Evolutionary conservation across 2,888 invertebrate species (phyloP).

Genomic region (Agriopis leucophaearia): DNA sequence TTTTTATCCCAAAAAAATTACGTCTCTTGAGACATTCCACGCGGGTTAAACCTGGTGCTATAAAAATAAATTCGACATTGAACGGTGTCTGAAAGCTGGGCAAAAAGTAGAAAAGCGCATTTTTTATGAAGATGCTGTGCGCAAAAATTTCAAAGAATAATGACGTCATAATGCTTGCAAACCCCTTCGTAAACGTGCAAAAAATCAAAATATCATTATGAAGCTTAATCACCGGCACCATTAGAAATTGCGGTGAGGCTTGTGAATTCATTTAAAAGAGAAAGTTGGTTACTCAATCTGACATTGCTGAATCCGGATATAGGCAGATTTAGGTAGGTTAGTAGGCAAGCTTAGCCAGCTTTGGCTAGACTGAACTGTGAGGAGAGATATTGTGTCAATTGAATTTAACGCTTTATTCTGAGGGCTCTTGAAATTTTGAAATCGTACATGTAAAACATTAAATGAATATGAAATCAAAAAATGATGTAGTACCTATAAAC

Average conservation of each 20-base stretch:
- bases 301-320: conserved; percentile 33
- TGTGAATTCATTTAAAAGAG: conserved; percentile 34
- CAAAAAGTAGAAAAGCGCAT: too few species aligned
- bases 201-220: conserved; percentile 30
- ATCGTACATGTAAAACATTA: too few species aligned
- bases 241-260: conserved; percentile 30
- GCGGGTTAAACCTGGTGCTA: too few species aligned
- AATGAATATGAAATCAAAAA: too few species aligned
- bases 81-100: too few species aligned
- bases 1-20: too few species aligned
- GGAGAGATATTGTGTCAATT: neutral
- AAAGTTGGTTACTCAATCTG: conserved; percentile 38
- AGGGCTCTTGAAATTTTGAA: too few species aligned
- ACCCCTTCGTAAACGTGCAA: conserved; percentile 4
- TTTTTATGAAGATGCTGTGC: too few species aligned
- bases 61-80: too few species aligned
- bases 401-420: neutral
- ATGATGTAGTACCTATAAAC: too few species aligned
- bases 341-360: conserved; percentile 19
- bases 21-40: too few species aligned
- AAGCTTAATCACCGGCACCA: conserved; percentile 25
- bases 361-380: neutral
- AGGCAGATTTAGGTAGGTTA: conserved; percentile 21
- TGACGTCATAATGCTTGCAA: conserved; percentile 1
- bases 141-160: neutral